These are phyloP conservation scores for Asbolus verrucosus DNA, from an alignment of 1,140 invertebrate species.

Conservation along the genomic window DNA sequence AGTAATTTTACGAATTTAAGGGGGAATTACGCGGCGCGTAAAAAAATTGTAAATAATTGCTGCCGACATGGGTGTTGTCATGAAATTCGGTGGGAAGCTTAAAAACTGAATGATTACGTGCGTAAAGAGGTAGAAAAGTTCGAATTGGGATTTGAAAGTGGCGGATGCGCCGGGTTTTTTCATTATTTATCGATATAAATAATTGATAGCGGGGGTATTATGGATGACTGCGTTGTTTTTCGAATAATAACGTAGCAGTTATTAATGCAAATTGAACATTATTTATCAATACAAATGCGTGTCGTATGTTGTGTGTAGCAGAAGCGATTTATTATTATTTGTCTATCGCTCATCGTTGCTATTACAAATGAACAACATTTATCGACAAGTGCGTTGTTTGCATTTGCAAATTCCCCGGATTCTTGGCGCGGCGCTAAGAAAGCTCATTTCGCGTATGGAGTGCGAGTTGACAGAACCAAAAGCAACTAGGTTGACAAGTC, in stretches of 20 bases:
- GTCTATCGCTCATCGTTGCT: slow-evolving; percentile 17
- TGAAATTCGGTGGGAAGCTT: slow-evolving; percentile 1
- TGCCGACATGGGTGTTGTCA: not conserved
- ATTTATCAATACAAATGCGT: slow-evolving; percentile 34
- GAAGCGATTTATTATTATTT: slow-evolving; percentile 37
- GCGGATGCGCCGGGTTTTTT: slow-evolving; percentile 5
- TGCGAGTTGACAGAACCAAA: slow-evolving; percentile 45
- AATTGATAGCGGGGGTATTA: slow-evolving; percentile 24
- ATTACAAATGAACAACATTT: slow-evolving; percentile 22
- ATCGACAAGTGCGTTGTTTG: slow-evolving; percentile 25
- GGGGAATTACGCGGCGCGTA: no score
- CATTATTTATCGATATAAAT: slow-evolving; percentile 39
- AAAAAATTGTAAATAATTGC: no score
- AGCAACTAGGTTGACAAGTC: slow-evolving; percentile 48
- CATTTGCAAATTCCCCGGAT: slow-evolving; percentile 23
- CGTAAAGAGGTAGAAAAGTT: slow-evolving; percentile 11
- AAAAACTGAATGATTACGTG: slow-evolving; percentile 1
- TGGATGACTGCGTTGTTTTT: slow-evolving; percentile 32
- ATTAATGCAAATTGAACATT: slow-evolving; percentile 39
- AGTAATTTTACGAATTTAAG: no score
- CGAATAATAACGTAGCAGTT: slow-evolving; percentile 33
- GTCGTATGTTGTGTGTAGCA: slow-evolving; percentile 29
- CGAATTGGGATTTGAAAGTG: slow-evolving; percentile 7
- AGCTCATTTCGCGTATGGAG: slow-evolving; percentile 46
- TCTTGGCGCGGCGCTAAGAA: slow-evolving; percentile 13